Evolutionary conservation across 1,140 invertebrate genomes (phyloP).

Genomic region (Brachionus koreanus): DNA sequence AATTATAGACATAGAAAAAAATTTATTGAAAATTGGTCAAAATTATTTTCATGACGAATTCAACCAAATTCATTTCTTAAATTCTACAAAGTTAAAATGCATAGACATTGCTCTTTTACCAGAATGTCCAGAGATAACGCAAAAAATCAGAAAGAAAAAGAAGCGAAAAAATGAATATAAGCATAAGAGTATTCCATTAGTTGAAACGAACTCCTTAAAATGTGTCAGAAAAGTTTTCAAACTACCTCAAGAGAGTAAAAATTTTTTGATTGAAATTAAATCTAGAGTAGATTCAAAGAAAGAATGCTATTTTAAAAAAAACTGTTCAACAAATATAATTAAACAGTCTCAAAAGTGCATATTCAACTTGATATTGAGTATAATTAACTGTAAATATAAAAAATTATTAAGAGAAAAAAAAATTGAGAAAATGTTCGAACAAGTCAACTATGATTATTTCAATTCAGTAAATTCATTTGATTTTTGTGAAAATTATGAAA

Average conservation of each 20-base stretch:
- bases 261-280: not conserved
- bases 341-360: not conserved
- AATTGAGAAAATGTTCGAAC: not conserved
- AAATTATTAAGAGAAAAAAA: not conserved
- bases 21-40: not conserved
- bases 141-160: not conserved
- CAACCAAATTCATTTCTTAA: not conserved
- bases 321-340: not conserved
- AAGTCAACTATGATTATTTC: not conserved
- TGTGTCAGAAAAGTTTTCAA: not conserved
- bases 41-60: conserved; percentile 10
- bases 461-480: not conserved
- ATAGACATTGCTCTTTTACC: not conserved
- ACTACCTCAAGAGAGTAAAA: not conserved
- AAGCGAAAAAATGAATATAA: not conserved
- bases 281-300: not conserved
- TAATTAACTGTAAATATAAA: not conserved
- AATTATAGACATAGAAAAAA: not conserved
- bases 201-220: not conserved
- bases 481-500: not conserved
- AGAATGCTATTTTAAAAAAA: not conserved
- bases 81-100: not conserved
- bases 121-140: not conserved
- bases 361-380: not conserved
- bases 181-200: not conserved